phyloP scores from a whole-genome alignment of 2,888 invertebrate genomes.

The Chorisops tibialis region DNA sequence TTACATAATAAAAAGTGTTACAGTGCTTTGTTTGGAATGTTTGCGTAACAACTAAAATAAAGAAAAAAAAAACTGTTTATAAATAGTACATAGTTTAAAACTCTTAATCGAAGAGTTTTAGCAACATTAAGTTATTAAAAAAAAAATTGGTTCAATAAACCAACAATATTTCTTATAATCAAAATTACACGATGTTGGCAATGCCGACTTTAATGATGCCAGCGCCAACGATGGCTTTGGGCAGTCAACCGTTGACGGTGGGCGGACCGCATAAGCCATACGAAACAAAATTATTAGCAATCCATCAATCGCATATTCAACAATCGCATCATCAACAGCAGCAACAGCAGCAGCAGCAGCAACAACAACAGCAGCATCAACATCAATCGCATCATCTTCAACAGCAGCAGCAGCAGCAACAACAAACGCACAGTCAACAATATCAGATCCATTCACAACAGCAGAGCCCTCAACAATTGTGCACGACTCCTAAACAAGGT shows the following conservation, averaged over 20 bases:
- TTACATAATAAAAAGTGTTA: not conserved
- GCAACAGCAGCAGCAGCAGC: slow-evolving; percentile 44
- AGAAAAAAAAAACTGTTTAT: too few relatives aligned
- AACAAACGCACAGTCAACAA: slow-evolving; percentile 38
- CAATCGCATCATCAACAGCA: slow-evolving; percentile 40
- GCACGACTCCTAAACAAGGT: slow-evolving; percentile 51
- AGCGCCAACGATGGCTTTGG: slow-evolving; percentile 53
- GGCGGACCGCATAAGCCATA: slow-evolving; percentile 49
- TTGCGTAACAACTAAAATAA: too few relatives aligned
- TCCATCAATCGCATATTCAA: slow-evolving; percentile 52
- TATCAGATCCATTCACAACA: slow-evolving; percentile 52
- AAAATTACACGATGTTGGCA: slow-evolving; percentile 48
- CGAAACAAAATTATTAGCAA: slow-evolving; percentile 52
- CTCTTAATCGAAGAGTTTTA: too few relatives aligned
- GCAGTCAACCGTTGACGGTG: slow-evolving; percentile 49
- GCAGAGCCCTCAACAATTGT: slow-evolving; percentile 52
- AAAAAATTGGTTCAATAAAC: not conserved
- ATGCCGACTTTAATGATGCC: slow-evolving; percentile 55
- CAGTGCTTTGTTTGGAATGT: not conserved
- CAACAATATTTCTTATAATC: slow-evolving; percentile 15
- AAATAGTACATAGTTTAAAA: too few relatives aligned
- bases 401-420: slow-evolving; percentile 37
- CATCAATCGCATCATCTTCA: slow-evolving; percentile 38
- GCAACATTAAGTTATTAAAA: too few relatives aligned
- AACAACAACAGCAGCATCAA: slow-evolving; percentile 44